Base-by-base conservation (phyloP, 2,113 vertebrate genomes). In the Dryoscopus gambensis region DNA sequence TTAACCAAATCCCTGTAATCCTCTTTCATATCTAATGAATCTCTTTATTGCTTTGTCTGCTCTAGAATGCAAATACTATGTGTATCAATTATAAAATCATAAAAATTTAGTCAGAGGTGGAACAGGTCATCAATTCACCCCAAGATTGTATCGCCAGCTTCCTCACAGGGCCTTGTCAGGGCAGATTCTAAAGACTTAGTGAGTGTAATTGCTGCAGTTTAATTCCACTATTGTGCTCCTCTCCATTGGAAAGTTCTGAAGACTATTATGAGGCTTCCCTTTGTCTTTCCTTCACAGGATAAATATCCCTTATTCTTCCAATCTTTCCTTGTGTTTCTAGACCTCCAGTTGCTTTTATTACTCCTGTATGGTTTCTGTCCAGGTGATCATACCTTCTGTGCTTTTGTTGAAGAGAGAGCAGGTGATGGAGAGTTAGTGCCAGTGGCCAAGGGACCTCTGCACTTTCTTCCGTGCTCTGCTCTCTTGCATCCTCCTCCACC, bases 1-100 rank as follows among this genome's bases (percentile, higher is more conserved):
- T 88, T 90, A 89, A 59, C 30, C 87, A 89, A 89, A 86, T 86
- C 60, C 64, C 40, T 44, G 8, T 90, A 86, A 93, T 89, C 63
- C 75, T 86, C 62, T 90, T 77, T 59, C 33, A 13, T 73, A 50
- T 56, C 39, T 89, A 78, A 59, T 56, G 19, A 78, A 84, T 77
- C 67, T 86, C 70, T 68, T 88, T 50, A 80, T 30, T 83, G 62
- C 13, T 78, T 88, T 95, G 60, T 77, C 40, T 84, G 9, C 52
- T 81, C 12, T 67, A 64, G 81, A 27, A 68, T 70, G 27, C 39
- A 94, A 87, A 75, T 67, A 19, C 6, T 78, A 47, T 67, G 11
- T 69, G 11, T 57, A 50, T 78, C n/a, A 77, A 50, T 70, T 52
- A 30, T 20, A 93, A 83, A 75, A 53, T 59, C 25, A 35, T 49